phyloP scores from a whole-genome alignment of 1,140 invertebrate genomes.

The Nymphalis io region DNA sequence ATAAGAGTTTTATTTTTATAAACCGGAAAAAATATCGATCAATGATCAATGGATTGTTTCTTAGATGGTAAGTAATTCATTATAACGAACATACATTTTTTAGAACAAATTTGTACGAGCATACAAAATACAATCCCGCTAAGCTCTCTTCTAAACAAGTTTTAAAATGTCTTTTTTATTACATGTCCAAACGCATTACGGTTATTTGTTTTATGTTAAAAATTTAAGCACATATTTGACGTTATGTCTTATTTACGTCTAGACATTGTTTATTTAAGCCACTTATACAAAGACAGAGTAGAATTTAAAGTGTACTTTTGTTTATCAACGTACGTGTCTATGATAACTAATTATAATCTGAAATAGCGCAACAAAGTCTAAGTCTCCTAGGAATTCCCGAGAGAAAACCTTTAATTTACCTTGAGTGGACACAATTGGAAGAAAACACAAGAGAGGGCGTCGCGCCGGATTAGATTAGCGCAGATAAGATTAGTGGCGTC shows the following conservation, averaged over 20 bases:
- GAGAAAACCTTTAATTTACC: slow-evolving; percentile 77
- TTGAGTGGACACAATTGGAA: slow-evolving; percentile 77
- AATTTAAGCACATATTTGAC: too few relatives aligned
- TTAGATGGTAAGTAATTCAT: too few relatives aligned
- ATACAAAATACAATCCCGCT: background rate
- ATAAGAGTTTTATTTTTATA: background rate
- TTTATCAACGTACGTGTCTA: background rate
- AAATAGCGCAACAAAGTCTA: slow-evolving; percentile 51
- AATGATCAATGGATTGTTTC: too few relatives aligned
- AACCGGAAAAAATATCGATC: too few relatives aligned
- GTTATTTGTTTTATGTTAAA: too few relatives aligned
- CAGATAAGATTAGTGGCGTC: slow-evolving; percentile 74
- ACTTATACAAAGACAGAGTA: background rate
- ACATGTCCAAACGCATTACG: too few relatives aligned
- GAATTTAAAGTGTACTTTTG: background rate
- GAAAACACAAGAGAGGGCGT: slow-evolving; percentile 77
- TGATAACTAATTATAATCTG: slow-evolving; percentile 29
- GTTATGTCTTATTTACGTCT: slow-evolving; percentile 1
- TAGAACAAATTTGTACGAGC: too few relatives aligned
- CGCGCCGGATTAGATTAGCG: slow-evolving; percentile 74
- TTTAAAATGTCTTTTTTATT: background rate
- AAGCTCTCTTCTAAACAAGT: background rate
- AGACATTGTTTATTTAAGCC: slow-evolving; percentile 2
- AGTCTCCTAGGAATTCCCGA: slow-evolving; percentile 57
- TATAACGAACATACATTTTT: too few relatives aligned